phyloP scores from a whole-genome alignment of 2,888 invertebrate species.

The Prionchulus punctatus region DNA sequence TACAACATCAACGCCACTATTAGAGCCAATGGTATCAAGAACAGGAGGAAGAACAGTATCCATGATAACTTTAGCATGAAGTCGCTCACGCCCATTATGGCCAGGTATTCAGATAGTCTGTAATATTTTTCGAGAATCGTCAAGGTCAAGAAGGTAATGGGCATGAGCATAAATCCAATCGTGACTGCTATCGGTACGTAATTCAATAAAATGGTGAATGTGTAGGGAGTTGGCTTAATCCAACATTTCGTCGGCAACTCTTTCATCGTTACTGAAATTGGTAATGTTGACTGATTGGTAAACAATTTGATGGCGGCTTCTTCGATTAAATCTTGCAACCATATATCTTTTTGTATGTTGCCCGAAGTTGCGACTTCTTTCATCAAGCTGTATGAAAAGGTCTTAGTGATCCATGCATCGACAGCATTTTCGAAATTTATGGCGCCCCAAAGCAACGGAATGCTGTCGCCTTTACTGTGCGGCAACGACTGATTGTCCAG shows the following conservation, averaged over 20 bases:
- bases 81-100: background rate
- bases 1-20: background rate
- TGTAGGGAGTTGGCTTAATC: background rate
- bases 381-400: background rate
- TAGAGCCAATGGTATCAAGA: background rate
- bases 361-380: background rate
- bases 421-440: background rate
- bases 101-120: background rate
- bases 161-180: background rate
- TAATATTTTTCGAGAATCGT: background rate
- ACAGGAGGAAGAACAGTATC: slow-evolving; percentile 1
- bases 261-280: background rate
- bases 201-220: background rate
- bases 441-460: background rate
- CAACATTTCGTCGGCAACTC: background rate
- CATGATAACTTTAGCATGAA: background rate
- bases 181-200: background rate
- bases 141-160: background rate
- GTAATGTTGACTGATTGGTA: background rate
- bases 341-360: background rate
- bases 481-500: background rate
- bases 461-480: too few relatives aligned
- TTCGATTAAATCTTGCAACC: background rate
- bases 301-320: background rate
- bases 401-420: background rate